These are phyloP conservation scores for Crotalus tigris DNA, from an alignment of 2,113 vertebrate genomes.

Conservation along the genomic window DNA sequence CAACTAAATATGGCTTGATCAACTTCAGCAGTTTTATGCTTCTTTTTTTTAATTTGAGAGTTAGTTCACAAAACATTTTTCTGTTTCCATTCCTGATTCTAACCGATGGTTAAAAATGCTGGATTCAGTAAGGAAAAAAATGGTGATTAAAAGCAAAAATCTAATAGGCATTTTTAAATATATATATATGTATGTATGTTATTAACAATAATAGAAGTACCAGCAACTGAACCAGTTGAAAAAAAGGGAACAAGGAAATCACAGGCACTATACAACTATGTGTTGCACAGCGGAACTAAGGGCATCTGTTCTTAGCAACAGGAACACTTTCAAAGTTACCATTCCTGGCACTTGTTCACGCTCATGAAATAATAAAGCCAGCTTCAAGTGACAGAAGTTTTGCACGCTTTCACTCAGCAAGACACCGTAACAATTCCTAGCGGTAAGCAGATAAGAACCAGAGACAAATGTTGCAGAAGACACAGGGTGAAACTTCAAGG, in stretches of 20 bases:
- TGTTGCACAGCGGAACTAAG: neutral
- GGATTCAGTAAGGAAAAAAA: neutral
- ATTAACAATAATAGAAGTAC: neutral
- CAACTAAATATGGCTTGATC: neutral
- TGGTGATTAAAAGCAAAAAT: neutral
- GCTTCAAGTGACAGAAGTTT: neutral
- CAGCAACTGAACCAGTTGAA: neutral
- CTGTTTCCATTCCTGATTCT: neutral
- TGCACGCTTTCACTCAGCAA: neutral
- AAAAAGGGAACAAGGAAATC: neutral
- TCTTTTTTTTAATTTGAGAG: neutral
- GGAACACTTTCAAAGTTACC: neutral
- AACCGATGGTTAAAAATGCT: neutral
- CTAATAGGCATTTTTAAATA: neutral
- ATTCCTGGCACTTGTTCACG: neutral
- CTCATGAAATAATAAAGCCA: neutral
- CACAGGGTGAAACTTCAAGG: neutral
- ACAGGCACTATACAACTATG: neutral
- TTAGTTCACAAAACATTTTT: neutral
- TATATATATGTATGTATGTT: no score
- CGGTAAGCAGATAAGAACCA: neutral
- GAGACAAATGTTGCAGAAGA: neutral
- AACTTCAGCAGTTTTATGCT: neutral
- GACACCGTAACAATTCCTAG: neutral
- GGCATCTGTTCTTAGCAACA: neutral